A percentile compares a stretch with the other conserved stretches of the same genome.
phyloP scores from a whole-genome alignment of 2,888 invertebrate species.

The Ceratothoa steindachneri region DNA sequence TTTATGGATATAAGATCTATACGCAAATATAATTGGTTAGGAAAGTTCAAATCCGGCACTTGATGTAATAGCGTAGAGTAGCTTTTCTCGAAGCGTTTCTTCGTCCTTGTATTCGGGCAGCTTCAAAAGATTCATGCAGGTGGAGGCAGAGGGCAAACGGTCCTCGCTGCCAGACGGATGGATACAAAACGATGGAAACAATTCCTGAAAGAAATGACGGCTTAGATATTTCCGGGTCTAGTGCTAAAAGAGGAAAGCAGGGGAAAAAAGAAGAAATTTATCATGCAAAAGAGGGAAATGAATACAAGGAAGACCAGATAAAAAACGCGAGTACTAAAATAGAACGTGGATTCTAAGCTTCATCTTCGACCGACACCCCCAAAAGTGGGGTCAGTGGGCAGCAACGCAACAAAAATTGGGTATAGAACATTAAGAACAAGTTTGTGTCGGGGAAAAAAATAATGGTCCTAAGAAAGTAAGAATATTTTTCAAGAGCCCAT shows the following conservation, averaged over 20 bases:
- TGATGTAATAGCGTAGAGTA: constrained; percentile 88
- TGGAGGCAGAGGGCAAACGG: constrained; percentile 91
- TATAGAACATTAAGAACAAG: too few species aligned
- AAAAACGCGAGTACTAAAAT: too few species aligned
- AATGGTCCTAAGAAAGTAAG: too few species aligned
- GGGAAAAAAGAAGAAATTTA: constrained; percentile 34
- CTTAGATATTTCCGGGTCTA: not conserved
- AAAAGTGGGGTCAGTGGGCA: too few species aligned
- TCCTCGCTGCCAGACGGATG: constrained; percentile 84
- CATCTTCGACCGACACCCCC: too few species aligned
- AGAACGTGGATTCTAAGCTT: too few species aligned
- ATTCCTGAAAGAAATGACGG: constrained; percentile 63
- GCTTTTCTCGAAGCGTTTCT: constrained; percentile 70
- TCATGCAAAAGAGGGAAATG: not conserved
- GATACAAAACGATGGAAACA: constrained; percentile 93
- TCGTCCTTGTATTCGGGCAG: constrained; percentile 83
- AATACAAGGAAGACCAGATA: too few species aligned
- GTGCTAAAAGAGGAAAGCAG: not conserved
- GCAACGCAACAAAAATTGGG: too few species aligned
- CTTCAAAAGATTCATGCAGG: constrained; percentile 96
- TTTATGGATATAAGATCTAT: too few species aligned
- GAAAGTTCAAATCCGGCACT: constrained; percentile 91
- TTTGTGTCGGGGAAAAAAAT: too few species aligned
- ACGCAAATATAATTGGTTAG: constrained; percentile 48
- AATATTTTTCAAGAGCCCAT: too few species aligned